A percentile compares a stretch with the other conserved stretches of the same genome.
Evolutionary conservation across 2,888 invertebrate species (phyloP).

Genomic region (Apamea epomidion): DNA sequence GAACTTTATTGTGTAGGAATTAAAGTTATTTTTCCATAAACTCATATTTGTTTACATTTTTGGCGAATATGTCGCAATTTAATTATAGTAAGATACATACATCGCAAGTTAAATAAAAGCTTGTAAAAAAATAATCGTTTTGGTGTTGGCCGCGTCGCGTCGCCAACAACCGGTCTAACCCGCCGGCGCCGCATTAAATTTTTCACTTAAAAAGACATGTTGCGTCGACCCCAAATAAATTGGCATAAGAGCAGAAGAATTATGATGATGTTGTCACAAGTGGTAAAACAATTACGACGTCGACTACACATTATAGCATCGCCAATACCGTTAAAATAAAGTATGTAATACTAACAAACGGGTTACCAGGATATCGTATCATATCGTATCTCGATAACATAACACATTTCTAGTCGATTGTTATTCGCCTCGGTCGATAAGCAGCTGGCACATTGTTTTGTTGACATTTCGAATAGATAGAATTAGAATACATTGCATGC

Average conservation of each 20-base stretch:
- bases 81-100: too few species aligned
- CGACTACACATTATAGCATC: neutral
- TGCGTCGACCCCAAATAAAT: neutral
- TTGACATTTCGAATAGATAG: slow-evolving; percentile 51
- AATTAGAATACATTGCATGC: slow-evolving; percentile 52
- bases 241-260: neutral
- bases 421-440: slow-evolving; percentile 40
- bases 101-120: too few species aligned
- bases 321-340: neutral
- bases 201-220: neutral
- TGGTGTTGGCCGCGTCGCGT: too few species aligned
- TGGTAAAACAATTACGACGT: neutral
- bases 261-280: neutral
- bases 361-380: slow-evolving; percentile 25
- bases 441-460: slow-evolving; percentile 50
- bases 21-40: too few species aligned
- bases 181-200: neutral
- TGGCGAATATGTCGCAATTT: too few species aligned
- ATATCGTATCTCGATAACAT: slow-evolving; percentile 26
- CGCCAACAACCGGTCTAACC: too few species aligned
- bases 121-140: too few species aligned
- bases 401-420: slow-evolving; percentile 51
- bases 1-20: too few species aligned
- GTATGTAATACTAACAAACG: slow-evolving; percentile 11
- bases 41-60: too few species aligned